Conservation (phyloP, 2,888 invertebrate species). For the Limenitis camilla region DNA sequence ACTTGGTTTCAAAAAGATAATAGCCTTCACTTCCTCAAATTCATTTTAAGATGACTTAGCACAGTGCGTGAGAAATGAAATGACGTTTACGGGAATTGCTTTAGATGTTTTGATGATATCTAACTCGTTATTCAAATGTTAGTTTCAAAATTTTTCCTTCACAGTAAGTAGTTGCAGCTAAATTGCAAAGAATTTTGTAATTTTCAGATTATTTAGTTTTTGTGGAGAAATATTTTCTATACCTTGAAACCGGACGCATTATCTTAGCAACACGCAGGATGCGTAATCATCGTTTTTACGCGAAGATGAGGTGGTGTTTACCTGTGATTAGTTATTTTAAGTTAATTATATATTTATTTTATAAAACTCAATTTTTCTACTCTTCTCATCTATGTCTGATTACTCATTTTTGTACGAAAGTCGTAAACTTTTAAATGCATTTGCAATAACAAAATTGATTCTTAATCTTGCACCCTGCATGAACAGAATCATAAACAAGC, state of each 20-base stretch:
- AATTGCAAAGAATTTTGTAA: neutral
- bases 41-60: constrained; percentile 59
- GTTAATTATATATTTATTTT: neutral
- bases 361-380: no score
- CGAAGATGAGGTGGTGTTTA: neutral
- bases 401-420: neutral
- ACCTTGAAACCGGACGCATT: constrained; percentile 24
- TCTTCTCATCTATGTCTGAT: no score
- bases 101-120: constrained; percentile 24
- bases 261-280: constrained; percentile 24
- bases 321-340: neutral
- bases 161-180: neutral
- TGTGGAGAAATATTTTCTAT: constrained; percentile 31
- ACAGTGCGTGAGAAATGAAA: constrained; percentile 61
- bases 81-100: constrained; percentile 42
- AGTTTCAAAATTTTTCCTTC: neutral
- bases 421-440: neutral
- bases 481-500: constrained; percentile 7
- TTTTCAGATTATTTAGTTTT: constrained; percentile 23
- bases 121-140: constrained; percentile 10
- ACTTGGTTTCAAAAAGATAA: constrained; percentile 61
- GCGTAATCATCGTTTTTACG: constrained; percentile 24
- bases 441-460: constrained; percentile 7
- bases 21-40: constrained; percentile 63
- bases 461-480: constrained; percentile 6